These are phyloP conservation scores for Actenoides lindsayi DNA, from an alignment of 2,113 vertebrate genomes.

Conservation along the genomic window DNA sequence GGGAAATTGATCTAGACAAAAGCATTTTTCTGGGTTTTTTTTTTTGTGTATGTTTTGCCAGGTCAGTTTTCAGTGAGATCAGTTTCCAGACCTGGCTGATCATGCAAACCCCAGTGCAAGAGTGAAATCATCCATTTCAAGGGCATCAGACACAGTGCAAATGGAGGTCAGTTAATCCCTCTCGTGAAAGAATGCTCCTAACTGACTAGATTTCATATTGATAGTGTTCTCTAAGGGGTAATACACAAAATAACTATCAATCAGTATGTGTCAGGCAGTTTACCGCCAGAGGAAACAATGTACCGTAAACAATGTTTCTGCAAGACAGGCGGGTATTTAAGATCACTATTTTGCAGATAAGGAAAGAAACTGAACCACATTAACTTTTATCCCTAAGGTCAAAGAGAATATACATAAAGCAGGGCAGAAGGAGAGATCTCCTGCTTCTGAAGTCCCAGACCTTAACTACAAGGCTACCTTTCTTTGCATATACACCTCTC, in stretches of 20 bases:
- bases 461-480: neutral
- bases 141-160: neutral
- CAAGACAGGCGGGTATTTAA: neutral
- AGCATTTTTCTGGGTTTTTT: accelerated
- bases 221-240: neutral
- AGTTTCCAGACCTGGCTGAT: neutral
- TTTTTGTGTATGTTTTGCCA: neutral
- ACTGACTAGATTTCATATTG: neutral
- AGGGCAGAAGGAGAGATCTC: neutral
- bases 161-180: neutral
- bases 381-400: neutral
- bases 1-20: neutral
- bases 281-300: neutral
- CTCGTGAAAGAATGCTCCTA: neutral
- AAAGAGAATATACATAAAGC: neutral
- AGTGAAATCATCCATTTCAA: neutral
- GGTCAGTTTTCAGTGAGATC: neutral
- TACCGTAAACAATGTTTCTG: neutral
- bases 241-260: neutral
- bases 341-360: neutral
- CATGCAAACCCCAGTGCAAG: neutral
- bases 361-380: neutral
- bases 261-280: neutral
- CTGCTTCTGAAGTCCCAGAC: neutral
- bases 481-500: neutral